phyloP scores from a whole-genome alignment of 2,113 vertebrate species.

The Otolemur garnettii region DNA sequence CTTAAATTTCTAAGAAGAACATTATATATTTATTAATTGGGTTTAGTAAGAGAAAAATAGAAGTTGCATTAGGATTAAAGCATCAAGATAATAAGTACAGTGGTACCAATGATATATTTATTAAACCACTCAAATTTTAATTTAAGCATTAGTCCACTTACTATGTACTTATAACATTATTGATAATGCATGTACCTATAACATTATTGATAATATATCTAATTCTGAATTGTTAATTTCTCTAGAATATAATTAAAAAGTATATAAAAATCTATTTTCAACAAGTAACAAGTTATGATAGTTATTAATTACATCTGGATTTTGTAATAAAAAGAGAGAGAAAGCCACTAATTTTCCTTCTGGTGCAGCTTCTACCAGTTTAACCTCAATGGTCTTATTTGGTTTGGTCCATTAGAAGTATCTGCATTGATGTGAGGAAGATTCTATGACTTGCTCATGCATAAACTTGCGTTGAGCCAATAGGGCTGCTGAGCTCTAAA shows the following conservation, averaged over 20 bases:
- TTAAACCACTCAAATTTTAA: neutral
- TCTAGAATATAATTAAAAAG: neutral
- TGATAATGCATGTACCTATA: too few species aligned
- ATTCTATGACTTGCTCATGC: neutral
- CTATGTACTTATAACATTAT: too few species aligned
- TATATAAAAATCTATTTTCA: neutral
- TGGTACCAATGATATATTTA: neutral
- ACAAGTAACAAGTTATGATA: neutral
- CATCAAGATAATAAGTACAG: neutral
- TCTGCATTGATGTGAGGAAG: neutral
- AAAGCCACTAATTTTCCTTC: neutral
- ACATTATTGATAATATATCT: too few species aligned
- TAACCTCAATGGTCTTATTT: neutral
- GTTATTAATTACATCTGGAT: neutral
- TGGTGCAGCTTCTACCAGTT: neutral
- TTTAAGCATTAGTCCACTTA: neutral
- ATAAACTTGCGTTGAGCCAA: neutral
- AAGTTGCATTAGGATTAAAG: neutral
- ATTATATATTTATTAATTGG: neutral
- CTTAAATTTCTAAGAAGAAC: neutral
- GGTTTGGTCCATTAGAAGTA: neutral
- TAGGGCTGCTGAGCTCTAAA: neutral
- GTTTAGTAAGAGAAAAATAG: neutral
- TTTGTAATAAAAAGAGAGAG: neutral
- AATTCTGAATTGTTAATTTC: neutral